Evolutionary conservation across 37 sponge, comb jelly and placozoan species (phyloP).

Genomic region (Corticium candelabrum): DNA sequence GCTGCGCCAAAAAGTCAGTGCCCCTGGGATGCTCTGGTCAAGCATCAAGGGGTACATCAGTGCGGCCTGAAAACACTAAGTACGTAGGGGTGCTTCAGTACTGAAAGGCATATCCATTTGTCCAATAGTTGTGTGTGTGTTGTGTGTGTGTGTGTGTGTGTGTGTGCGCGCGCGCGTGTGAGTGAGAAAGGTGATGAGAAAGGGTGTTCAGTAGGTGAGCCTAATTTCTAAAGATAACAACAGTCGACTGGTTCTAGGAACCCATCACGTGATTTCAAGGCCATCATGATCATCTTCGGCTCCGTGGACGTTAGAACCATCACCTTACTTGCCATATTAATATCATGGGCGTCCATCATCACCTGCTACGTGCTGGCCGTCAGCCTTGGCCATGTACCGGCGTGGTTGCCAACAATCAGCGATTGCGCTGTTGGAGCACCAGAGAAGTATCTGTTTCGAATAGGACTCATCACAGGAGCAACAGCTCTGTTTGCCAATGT

Average conservation of each 20-base stretch:
- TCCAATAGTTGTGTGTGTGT: too few relatives aligned
- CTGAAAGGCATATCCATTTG: too few relatives aligned
- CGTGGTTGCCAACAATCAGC: conserved; percentile 78
- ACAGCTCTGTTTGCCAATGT: conserved; percentile 27
- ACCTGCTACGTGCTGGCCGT: conserved; percentile 67
- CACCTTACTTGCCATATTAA: conserved; percentile 26
- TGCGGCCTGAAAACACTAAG: too few relatives aligned
- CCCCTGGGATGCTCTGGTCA: too few relatives aligned
- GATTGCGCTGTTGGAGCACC: conserved; percentile 70
- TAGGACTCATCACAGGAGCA: conserved; percentile 48
- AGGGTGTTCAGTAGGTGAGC: too few relatives aligned
- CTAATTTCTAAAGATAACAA: too few relatives aligned
- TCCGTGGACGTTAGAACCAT: conserved; percentile 13
- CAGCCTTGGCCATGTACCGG: conserved; percentile 38
- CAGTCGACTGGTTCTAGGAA: background rate
- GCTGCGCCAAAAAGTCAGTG: too few relatives aligned
- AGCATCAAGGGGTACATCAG: too few relatives aligned
- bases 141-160: too few relatives aligned
- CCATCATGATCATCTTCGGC: background rate
- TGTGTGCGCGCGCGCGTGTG: too few relatives aligned
- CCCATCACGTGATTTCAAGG: background rate
- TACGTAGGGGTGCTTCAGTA: too few relatives aligned
- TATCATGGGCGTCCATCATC: conserved; percentile 34
- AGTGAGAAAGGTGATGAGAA: too few relatives aligned
- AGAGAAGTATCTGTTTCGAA: conserved; percentile 60